Conservation (phyloP, 2,888 invertebrate species). For the Yponomeuta malinellus region DNA sequence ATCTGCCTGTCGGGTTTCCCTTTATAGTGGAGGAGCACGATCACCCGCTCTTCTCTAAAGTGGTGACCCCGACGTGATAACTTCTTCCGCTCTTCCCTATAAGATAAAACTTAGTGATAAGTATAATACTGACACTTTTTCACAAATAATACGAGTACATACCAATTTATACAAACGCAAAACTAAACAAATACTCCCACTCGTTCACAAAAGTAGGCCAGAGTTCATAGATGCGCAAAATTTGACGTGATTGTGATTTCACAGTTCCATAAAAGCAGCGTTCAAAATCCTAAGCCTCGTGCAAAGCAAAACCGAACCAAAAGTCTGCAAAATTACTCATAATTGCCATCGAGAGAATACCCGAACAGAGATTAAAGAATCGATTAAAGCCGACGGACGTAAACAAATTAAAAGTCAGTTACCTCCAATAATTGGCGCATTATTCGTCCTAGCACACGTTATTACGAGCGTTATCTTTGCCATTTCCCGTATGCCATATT, state of each 20-base stretch:
- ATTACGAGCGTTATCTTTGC: not conserved
- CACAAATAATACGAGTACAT: no score
- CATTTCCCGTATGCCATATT: conserved; percentile 6
- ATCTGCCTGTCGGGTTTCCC: no score
- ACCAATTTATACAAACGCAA: no score
- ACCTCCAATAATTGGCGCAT: conserved; percentile 1
- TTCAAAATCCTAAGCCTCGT: not conserved
- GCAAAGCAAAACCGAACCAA: not conserved
- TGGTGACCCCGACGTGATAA: no score
- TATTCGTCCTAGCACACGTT: not conserved
- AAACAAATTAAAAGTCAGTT: not conserved
- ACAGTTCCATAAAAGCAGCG: not conserved
- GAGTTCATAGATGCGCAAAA: not conserved
- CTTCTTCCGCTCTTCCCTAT: no score
- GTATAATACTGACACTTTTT: no score
- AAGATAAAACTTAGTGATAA: no score
- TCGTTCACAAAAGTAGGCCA: not conserved
- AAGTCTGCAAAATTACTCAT: not conserved
- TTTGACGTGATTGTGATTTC: not conserved
- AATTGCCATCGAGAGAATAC: not conserved
- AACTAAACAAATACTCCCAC: not conserved
- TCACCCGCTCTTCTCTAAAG: no score
- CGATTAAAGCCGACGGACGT: not conserved
- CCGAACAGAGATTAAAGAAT: not conserved
- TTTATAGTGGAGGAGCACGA: no score